A percentile compares a stretch with the other conserved stretches of the same genome.
These are phyloP conservation scores for Busseola fusca DNA, from an alignment of 2,888 invertebrate species.

Conservation along the genomic window DNA sequence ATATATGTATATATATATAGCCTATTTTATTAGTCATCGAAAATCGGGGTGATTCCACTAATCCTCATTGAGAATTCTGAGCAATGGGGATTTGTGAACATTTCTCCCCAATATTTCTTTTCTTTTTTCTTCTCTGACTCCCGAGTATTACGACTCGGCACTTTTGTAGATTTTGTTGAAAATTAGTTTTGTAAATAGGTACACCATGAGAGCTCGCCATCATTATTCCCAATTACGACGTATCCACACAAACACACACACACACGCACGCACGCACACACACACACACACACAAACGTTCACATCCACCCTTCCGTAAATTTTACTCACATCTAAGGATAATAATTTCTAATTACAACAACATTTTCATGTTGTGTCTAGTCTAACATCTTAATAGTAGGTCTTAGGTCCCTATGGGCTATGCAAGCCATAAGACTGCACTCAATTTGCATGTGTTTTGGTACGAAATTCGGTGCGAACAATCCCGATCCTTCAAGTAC, in stretches of 20 bases:
- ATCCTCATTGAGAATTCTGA: too few relatives aligned
- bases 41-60: too few relatives aligned
- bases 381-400: not conserved
- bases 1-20: too few relatives aligned
- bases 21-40: too few relatives aligned
- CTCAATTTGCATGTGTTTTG: not conserved
- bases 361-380: conserved; percentile 1
- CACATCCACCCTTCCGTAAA: not conserved
- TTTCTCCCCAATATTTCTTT: too few relatives aligned
- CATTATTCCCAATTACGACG: not conserved
- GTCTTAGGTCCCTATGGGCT: not conserved
- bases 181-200: not conserved
- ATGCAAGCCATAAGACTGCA: not conserved
- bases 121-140: too few relatives aligned
- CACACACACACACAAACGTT: not conserved
- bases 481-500: not conserved
- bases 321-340: not conserved
- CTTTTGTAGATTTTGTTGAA: not conserved
- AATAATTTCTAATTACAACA: not conserved
- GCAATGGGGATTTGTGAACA: too few relatives aligned
- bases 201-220: not conserved
- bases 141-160: not conserved
- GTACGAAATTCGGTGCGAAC: not conserved
- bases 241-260: not conserved
- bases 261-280: not conserved